These are phyloP conservation scores for Toxotes lorentzi DNA, from an alignment of 2,797 vertebrate genomes.

Conservation along the genomic window DNA sequence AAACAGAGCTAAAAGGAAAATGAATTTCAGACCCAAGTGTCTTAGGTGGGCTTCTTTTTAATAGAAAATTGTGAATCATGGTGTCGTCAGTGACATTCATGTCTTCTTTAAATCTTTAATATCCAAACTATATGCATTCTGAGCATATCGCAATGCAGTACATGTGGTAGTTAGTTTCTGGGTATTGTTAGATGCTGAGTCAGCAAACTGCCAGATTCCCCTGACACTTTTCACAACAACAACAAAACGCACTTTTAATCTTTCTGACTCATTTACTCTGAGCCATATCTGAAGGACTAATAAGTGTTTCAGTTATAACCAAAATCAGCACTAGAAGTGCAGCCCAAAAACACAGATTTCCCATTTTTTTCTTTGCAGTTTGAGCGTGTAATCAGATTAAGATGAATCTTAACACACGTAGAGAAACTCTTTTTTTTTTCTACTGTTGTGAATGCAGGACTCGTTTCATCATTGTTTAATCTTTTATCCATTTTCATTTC, in stretches of 20 bases:
- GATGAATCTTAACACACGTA: slow-evolving; percentile 20
- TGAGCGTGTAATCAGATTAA: slow-evolving; percentile 49
- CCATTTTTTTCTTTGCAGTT: slow-evolving; percentile 2
- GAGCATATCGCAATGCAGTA: not conserved
- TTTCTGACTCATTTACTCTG: slow-evolving; percentile 69
- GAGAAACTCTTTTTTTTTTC: slow-evolving; percentile 41
- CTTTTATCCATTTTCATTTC: slow-evolving; percentile 58
- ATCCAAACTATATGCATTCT: not conserved
- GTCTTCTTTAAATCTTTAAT: not conserved
- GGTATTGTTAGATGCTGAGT: slow-evolving; percentile 20
- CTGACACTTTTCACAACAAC: slow-evolving; percentile 5
- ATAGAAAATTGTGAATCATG: not conserved
- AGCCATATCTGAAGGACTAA: slow-evolving; percentile 49
- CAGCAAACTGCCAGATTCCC: slow-evolving; percentile 6
- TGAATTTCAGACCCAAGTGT: not conserved
- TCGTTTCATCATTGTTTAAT: slow-evolving; percentile 57
- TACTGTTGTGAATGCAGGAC: slow-evolving; percentile 44
- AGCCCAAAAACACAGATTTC: slow-evolving; percentile 36
- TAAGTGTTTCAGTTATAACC: slow-evolving; percentile 53
- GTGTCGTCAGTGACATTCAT: not conserved
- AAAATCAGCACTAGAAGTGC: slow-evolving; percentile 1
- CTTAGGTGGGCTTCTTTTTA: not conserved
- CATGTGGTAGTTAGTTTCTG: not conserved
- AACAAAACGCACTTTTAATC: slow-evolving; percentile 57
- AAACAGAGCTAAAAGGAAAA: not conserved